Percentiles rank a stretch among this genome's conserved stretches.
These are phyloP conservation scores for Takifugu flavidus DNA, from an alignment of 2,113 vertebrate species.

Conservation along the genomic window DNA sequence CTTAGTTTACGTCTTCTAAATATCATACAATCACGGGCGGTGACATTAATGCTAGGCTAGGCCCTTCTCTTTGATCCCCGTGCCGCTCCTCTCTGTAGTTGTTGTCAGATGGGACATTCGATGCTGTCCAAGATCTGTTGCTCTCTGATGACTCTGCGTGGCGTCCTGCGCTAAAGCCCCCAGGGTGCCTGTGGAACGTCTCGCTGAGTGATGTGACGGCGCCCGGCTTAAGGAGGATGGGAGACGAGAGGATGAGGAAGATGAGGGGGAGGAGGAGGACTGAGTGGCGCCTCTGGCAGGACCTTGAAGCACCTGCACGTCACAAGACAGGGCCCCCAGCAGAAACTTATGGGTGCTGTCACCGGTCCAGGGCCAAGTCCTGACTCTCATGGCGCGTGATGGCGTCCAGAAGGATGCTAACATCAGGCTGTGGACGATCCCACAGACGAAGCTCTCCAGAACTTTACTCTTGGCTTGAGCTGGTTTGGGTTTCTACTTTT, in stretches of 20 bases:
- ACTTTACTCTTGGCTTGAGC: too few relatives aligned
- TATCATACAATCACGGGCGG: background rate
- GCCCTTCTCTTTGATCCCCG: constrained; percentile 34
- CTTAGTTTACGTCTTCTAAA: background rate
- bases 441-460: constrained; percentile 12
- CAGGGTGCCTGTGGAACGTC: constrained; percentile 50
- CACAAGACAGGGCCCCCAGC: constrained; percentile 55
- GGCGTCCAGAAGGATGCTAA: constrained; percentile 64
- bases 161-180: constrained; percentile 51
- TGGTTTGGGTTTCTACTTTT: too few relatives aligned
- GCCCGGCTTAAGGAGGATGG: constrained; percentile 41
- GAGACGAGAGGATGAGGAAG: constrained; percentile 22
- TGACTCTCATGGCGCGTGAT: constrained; percentile 52
- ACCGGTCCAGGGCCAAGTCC: constrained; percentile 57
- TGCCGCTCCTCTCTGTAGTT: constrained; percentile 36
- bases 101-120: constrained; percentile 53
- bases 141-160: constrained; percentile 53
- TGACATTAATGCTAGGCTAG: constrained; percentile 5
- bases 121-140: constrained; percentile 33
- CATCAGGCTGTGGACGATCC: constrained; percentile 43
- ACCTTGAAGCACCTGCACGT: constrained; percentile 70
- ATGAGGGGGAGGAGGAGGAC: constrained; percentile 36
- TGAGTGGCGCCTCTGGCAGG: constrained; percentile 35
- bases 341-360: constrained; percentile 74
- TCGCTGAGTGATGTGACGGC: constrained; percentile 57